Evolutionary conservation across 2,888 invertebrate genomes (phyloP), one percentile per base, ranked within the genome.

Genomic region (Achlya flavicornis): DNA sequence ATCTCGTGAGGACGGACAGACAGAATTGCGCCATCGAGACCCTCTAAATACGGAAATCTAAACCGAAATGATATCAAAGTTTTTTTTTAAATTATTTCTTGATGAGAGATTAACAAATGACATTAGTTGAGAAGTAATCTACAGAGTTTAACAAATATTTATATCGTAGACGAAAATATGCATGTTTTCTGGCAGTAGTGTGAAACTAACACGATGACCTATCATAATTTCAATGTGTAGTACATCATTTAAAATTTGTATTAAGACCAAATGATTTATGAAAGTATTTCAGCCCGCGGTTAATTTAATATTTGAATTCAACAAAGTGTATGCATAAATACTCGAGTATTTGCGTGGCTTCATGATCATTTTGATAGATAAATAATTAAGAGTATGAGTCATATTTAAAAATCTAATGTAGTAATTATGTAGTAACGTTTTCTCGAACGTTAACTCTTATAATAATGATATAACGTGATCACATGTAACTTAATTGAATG

Each of bases 111-210:
- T 19, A 53, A 8, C 19, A 53, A 53, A 53, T 7, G 19, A 16
- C 19, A 53, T 19, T 19, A 53, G 16, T n/a, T 16, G 53, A 53
- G 16, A 16, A n/a, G 53, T 53, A 53, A 19, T 53, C 48, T 16
- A 16, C 16, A 16, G n/a, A 16, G 1, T 53, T 53, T 53, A 19
- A 53, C 53, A 53, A 53, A 53, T 53, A 19, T n/a, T 53, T 10
- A 53, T 53, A 53, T 53, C 53, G 19, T 19, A 53, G 53, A 53
- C 53, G 19, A 53, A 53, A 53, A 53, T 53, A 53, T 6, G 53
- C 19, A 53, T 19, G 53, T 53, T 53, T 53, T 19, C 53, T 53
- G 53, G 53, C 53, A 53, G 53, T 53, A 19, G 53, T 16, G 48
- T 48, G 6, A 48, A 48, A n/a, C 16, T 48, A 48, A 3, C 19